Conservation (phyloP, 2,113 vertebrate species). For the Boulengeromyrus knoepffleri region DNA sequence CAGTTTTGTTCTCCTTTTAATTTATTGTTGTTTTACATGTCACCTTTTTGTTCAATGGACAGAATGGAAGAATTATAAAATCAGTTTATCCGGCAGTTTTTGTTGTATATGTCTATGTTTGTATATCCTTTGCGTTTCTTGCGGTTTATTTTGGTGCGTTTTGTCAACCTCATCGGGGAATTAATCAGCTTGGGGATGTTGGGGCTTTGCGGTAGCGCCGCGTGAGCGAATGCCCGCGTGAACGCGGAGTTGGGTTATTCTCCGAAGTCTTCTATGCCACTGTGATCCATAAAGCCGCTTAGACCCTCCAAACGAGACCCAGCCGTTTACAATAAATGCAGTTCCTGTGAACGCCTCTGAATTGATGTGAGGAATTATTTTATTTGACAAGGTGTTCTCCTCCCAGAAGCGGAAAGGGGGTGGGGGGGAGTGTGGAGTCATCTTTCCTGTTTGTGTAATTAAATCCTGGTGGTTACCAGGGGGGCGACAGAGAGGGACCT, state of each 20-base stretch:
- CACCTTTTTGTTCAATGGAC: neutral
- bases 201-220: neutral
- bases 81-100: neutral
- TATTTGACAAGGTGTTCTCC: neutral
- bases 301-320: neutral
- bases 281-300: neutral
- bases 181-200: neutral
- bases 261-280: neutral
- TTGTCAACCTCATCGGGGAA: neutral
- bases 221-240: neutral
- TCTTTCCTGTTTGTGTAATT: neutral
- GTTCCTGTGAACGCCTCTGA: neutral
- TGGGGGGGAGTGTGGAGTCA: neutral
- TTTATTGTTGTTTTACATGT: neutral
- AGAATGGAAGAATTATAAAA: neutral
- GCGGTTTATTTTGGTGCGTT: neutral
- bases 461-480: neutral
- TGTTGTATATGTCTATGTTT: neutral
- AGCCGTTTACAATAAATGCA: neutral
- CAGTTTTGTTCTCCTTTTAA: neutral
- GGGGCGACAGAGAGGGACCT: neutral
- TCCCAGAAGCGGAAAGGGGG: neutral
- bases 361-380: neutral
- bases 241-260: neutral
- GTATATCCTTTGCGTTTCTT: neutral